Conservation (phyloP, 2,797 vertebrate genomes). For the Vultur gryphus region DNA sequence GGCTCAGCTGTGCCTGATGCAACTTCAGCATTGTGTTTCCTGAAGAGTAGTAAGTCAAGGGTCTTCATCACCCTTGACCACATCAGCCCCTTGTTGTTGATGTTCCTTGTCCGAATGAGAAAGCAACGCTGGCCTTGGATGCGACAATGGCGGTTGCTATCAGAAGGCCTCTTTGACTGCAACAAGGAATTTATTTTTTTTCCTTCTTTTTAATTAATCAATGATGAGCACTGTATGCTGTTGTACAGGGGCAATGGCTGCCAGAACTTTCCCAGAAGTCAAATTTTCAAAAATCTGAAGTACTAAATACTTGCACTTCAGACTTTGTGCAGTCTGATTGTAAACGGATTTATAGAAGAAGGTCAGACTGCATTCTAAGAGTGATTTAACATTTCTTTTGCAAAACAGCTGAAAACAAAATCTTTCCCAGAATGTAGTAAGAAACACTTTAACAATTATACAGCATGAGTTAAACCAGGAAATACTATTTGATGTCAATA, state of each 20-base stretch:
- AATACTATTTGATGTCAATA: not conserved
- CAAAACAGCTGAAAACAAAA: not conserved
- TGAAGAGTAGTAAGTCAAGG: not conserved
- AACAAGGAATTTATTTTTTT: not conserved
- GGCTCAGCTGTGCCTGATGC: not conserved
- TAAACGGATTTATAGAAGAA: not conserved
- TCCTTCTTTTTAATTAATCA: not conserved
- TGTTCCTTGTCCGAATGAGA: not conserved
- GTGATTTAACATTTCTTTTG: not conserved
- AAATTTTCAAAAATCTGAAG: not conserved
- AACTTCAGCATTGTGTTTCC: not conserved
- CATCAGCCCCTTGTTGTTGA: not conserved
- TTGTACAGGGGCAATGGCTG: not conserved
- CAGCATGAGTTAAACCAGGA: not conserved
- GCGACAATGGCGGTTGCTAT: fast-evolving
- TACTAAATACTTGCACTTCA: not conserved
- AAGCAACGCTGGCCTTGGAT: not conserved
- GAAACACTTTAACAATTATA: not conserved
- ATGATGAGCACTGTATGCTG: not conserved
- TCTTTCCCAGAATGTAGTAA: not conserved
- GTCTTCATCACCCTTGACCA: not conserved
- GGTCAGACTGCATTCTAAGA: not conserved
- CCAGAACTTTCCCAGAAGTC: not conserved
- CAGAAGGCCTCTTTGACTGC: not conserved
- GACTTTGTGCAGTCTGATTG: not conserved